Evolutionary conservation across 2,888 invertebrate species (phyloP), one percentile per base, ranked within the genome.

Genomic region (Papilio protenor): DNA sequence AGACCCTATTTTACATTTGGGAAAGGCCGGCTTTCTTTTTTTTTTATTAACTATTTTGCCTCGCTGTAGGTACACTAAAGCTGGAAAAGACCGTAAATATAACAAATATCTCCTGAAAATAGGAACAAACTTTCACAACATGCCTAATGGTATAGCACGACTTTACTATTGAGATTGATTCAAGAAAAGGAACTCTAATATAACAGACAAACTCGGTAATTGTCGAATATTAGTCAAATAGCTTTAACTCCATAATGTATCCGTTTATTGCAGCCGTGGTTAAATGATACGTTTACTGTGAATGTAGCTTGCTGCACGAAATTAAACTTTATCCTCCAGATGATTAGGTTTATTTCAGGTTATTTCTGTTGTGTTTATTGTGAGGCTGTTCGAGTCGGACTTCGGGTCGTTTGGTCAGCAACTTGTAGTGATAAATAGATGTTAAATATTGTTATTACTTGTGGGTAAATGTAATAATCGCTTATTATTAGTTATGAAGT

Each of bases 171-270:
- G 52, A 70, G n/a, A 73, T 73, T 73, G 27, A 55, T 73, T 45
- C 12, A 12, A 45, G 4, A 18, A 69, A 69, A 69, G 73, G 21
- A 40, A 73, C 57, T 57, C 21, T 73, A 73, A 73, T 16, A 45
- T 59, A 52, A 45, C 71, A 18, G 71, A 64, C 61, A 70, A 71
- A 69, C 74, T 79, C 82, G 83, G 82, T 83, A 83, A 81, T 81
- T 81, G 80, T 82, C 83, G 82, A 85, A 84, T 88, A 89, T 89
- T 88, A 90, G 87, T 87, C 87, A 88, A 89, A 89, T 85, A 84
- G 83, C 84, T 84, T 82, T 83, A 85, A 83, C 81, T 83, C 82
- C 75, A 82, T 82, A 87, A 89, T 87, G 84, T 87, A 87, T 84
- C 89, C 89, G 88, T 88, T 86, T 84, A 85, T 85, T 86, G 81